Evolutionary conservation across 2,888 invertebrate genomes (phyloP).

Genomic region (Punctoribates punctum): DNA sequence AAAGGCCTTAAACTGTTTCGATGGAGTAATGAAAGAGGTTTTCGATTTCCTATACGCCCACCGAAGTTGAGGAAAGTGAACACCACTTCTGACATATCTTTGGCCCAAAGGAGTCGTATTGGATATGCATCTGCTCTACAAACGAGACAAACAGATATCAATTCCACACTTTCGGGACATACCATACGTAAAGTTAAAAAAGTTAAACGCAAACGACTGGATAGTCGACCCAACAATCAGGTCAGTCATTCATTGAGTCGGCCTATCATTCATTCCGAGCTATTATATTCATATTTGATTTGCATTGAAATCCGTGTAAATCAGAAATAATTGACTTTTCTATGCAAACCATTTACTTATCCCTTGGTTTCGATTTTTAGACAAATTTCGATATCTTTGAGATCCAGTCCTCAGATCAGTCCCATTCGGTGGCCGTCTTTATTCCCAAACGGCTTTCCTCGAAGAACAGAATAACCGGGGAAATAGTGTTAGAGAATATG

Average conservation of each 20-base stretch:
- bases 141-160: constrained; percentile 12
- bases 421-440: constrained; percentile 10
- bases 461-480: neutral
- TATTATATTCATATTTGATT: neutral
- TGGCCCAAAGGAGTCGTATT: neutral
- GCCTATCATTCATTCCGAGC: neutral
- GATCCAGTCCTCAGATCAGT: constrained; percentile 5
- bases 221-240: constrained; percentile 5
- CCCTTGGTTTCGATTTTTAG: neutral
- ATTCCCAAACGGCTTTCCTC: neutral
- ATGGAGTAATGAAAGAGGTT: constrained; percentile 13
- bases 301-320: neutral
- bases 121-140: constrained; percentile 34
- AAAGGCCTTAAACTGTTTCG: constrained; percentile 28
- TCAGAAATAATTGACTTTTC: neutral
- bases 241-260: neutral
- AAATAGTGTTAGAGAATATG: neutral
- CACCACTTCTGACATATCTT: neutral
- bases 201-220: constrained; percentile 20
- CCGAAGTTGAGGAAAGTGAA: constrained; percentile 16
- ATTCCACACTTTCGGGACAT: neutral
- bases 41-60: constrained; percentile 26
- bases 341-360: neutral
- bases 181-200: constrained; percentile 26
- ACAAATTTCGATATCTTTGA: constrained; percentile 23